Evolutionary conservation across 2,888 invertebrate species (phyloP).

Genomic region (Ceriagrion tenellum): DNA sequence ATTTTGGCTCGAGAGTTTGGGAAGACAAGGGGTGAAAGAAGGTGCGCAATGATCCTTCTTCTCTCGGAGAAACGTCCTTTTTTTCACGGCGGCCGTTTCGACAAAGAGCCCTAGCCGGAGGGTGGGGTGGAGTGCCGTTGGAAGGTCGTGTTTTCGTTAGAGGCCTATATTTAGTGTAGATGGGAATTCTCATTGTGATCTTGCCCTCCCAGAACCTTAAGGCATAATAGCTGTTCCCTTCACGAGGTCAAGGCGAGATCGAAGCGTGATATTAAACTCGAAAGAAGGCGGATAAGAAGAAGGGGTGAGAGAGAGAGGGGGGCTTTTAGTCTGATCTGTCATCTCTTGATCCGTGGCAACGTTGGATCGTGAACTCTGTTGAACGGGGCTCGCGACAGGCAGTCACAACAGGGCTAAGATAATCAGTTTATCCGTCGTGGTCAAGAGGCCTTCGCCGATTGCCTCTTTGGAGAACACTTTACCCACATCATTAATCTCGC

Average conservation of each 20-base stretch:
- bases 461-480: background rate
- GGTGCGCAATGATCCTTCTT: background rate
- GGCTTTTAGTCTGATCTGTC: background rate
- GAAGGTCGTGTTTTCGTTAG: background rate
- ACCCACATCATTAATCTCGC: background rate
- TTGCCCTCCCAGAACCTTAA: background rate
- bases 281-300: background rate
- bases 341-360: background rate
- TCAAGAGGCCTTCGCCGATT: background rate
- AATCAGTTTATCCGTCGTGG: background rate
- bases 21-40: background rate
- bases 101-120: background rate
- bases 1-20: background rate
- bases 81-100: background rate
- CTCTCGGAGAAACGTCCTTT: background rate
- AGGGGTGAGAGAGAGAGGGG: background rate
- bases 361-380: background rate
- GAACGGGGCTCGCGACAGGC: background rate
- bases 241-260: conserved; percentile 26
- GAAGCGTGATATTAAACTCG: background rate
- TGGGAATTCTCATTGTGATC: conserved; percentile 27
- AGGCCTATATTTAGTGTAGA: conserved; percentile 21
- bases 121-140: conserved; percentile 32
- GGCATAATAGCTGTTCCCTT: background rate
- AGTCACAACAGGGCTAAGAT: background rate